Evolutionary conservation across 2,888 invertebrate species (phyloP).

Genomic region (Bombyx huttoni): DNA sequence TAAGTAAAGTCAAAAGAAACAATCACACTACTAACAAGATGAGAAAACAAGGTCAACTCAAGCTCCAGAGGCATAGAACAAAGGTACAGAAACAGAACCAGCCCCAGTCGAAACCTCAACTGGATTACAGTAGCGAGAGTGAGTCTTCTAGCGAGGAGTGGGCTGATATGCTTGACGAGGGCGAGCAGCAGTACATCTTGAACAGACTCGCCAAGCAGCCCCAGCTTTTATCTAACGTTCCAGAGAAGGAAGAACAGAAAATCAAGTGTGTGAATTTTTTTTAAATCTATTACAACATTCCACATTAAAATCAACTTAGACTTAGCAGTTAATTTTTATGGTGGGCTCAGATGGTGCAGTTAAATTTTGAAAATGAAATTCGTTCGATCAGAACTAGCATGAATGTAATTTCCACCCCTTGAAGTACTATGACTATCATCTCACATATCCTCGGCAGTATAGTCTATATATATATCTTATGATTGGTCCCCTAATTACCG

Average conservation of each 20-base stretch:
- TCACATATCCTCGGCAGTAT: too few relatives aligned
- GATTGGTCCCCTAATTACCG: too few relatives aligned
- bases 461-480: too few relatives aligned
- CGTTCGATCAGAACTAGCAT: too few relatives aligned
- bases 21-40: conserved; percentile 73
- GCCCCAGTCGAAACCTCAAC: conserved; percentile 25
- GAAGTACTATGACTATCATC: too few relatives aligned
- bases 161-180: conserved; percentile 72
- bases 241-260: conserved; percentile 34
- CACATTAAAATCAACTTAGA: too few relatives aligned
- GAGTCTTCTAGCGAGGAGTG: conserved; percentile 68
- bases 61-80: conserved; percentile 50
- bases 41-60: conserved; percentile 67
- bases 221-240: conserved; percentile 46
- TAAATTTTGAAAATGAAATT: too few relatives aligned
- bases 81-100: conserved; percentile 48
- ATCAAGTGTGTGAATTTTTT: conserved; percentile 19
- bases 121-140: conserved; percentile 56
- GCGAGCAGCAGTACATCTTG: conserved; percentile 68
- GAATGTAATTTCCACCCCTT: too few relatives aligned
- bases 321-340: too few relatives aligned
- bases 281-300: too few relatives aligned
- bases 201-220: conserved; percentile 52
- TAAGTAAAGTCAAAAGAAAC: conserved; percentile 69
- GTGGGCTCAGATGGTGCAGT: too few relatives aligned